These are phyloP conservation scores for Montipora efflorescens DNA, from an alignment of 64 coral and sea anemone genomes.

Conservation along the genomic window DNA sequence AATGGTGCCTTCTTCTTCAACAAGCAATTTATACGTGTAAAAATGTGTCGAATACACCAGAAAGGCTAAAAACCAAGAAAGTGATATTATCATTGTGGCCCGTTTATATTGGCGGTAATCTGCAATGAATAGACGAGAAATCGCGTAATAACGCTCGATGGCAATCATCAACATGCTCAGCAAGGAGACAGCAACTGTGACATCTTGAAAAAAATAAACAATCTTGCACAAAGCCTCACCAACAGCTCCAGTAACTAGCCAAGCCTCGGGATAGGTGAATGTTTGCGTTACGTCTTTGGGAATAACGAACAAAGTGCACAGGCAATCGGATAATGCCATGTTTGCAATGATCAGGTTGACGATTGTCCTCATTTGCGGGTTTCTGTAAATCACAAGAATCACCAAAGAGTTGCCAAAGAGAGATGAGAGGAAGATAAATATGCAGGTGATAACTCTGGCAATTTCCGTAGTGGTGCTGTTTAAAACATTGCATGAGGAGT, in stretches of 20 bases:
- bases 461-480: neutral
- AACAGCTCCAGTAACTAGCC: neutral
- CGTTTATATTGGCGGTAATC: neutral
- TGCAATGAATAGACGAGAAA: neutral
- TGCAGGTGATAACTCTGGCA: neutral
- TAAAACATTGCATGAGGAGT: neutral
- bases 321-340: constrained; percentile 53
- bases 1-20: neutral
- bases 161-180: constrained; percentile 19
- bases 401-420: constrained; percentile 39
- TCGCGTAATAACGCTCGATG: constrained; percentile 20
- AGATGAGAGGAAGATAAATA: constrained; percentile 1
- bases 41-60: neutral
- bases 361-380: constrained; percentile 50
- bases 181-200: constrained; percentile 14
- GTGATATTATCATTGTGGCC: neutral
- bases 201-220: constrained; percentile 17
- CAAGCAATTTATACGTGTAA: neutral
- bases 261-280: neutral
- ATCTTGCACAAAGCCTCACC: neutral
- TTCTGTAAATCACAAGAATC: constrained; percentile 10
- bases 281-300: neutral
- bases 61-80: constrained; percentile 4
- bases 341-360: constrained; percentile 53
- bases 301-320: constrained; percentile 20